phyloP scores from a whole-genome alignment of 2,797 vertebrate genomes.

The Epinephelus coioides region DNA sequence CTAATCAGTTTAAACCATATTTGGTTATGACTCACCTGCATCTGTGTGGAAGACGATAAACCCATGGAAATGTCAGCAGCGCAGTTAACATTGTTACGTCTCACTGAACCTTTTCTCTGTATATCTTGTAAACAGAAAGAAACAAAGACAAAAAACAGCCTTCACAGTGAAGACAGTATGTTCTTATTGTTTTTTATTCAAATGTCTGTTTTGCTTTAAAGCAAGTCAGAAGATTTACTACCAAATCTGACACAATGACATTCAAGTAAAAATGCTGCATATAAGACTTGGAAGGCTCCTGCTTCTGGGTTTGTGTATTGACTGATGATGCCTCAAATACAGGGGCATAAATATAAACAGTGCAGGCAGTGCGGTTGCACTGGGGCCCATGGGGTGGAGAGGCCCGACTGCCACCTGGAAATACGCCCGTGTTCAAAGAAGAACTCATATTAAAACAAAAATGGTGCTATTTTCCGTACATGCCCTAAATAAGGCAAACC shows the following conservation, averaged over 20 bases:
- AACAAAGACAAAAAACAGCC: neutral
- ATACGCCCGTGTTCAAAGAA: too few relatives aligned
- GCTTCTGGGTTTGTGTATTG: neutral
- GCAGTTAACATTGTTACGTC: neutral
- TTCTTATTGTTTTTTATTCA: neutral
- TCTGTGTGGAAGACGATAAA: neutral
- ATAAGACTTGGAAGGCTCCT: too few relatives aligned
- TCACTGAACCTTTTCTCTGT: neutral
- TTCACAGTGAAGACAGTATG: neutral
- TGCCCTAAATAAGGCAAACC: too few relatives aligned
- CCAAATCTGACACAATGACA: neutral
- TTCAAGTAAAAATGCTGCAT: neutral
- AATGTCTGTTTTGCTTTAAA: constrained; percentile 7
- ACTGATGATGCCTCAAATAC: neutral
- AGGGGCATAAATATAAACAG: too few relatives aligned
- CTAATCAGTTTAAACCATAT: neutral
- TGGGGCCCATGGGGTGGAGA: too few relatives aligned
- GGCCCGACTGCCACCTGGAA: too few relatives aligned
- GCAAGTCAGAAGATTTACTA: neutral
- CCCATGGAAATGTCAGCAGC: neutral
- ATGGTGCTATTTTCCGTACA: too few relatives aligned
- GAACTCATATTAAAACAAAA: too few relatives aligned
- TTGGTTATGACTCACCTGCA: neutral
- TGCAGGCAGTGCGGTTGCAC: too few relatives aligned
- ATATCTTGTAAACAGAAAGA: neutral